Base-by-base conservation (phyloP, 2,888 invertebrate species). In the Plebejus argus region DNA sequence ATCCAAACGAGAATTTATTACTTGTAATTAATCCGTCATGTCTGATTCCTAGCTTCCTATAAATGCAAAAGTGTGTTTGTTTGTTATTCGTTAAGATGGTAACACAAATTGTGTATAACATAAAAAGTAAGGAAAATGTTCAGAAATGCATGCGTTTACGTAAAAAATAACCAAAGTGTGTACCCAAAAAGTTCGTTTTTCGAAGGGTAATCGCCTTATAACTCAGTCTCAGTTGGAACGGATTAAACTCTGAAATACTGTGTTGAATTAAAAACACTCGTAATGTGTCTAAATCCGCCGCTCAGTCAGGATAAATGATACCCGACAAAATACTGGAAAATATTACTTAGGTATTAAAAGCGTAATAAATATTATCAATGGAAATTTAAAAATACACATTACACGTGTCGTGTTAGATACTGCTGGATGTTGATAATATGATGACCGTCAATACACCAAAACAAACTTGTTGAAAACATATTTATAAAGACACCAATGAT, bases 231-330 rank as follows among this genome's bases (percentile, higher is more conserved):
- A 28, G 61, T 28, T 66, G 15, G 15, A 66, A 66, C 18, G 61
- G 66, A 66, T 66, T 66, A 33, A 33, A 66, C 23, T 28, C 66
- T 66, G 12, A 66, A 33, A 66, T 66, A 66, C 66, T 33, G 66
- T 33, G 66, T 66, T 33, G 18, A 28, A 15, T 66, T 6, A 33
- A 66, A 66, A 66, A 66, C 33, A 66, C 28, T 66, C 66, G 66
- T 66, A 66, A 66, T 28, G 66, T 28, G 12, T 15, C 1, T 28
- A 33, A 66, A 66, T 66, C 66, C 28, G 10, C 18, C 23, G 61
- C 66, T 66, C 66, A 66, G 66, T 28, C 33, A 28, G 28, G 18
- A 66, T 33, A 15, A 18, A 33, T 15, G 66, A 5, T 28, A 61
- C 61, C 23, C 23, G 33, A 4, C 15, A 66, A 28, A 66, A 61